These are phyloP conservation scores for Poeciliopsis gracilis DNA, from an alignment of 2,797 vertebrate genomes.

Conservation along the genomic window DNA sequence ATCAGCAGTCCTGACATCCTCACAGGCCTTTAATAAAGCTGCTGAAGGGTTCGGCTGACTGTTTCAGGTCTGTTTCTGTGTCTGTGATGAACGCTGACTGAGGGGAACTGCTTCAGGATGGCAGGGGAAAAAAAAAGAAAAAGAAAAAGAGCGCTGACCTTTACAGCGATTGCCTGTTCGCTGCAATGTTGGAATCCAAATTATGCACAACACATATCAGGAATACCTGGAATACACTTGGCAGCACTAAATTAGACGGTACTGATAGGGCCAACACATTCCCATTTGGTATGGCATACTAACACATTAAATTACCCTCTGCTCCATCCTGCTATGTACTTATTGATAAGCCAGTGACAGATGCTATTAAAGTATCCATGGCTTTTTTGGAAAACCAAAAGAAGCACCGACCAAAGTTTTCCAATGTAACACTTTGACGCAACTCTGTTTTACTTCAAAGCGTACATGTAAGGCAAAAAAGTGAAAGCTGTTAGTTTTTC, in stretches of 20 bases:
- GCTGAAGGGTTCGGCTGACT: conserved; percentile 54
- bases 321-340: conserved; percentile 9
- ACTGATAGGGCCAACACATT: conserved; percentile 30
- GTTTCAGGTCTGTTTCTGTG: conserved; percentile 59
- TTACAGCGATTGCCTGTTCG: conserved; percentile 52
- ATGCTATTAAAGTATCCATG: background rate
- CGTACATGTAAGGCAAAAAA: background rate
- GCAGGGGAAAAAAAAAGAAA: conserved; percentile 15
- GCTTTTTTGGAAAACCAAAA: conserved; percentile 1
- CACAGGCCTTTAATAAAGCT: conserved; percentile 70
- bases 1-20: conserved; percentile 64
- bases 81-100: conserved; percentile 52
- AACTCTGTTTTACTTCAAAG: background rate
- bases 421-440: background rate
- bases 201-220: conserved; percentile 54
- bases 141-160: conserved; percentile 53
- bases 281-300: conserved; percentile 18
- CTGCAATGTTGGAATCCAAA: conserved; percentile 49
- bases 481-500: background rate
- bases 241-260: conserved; percentile 33
- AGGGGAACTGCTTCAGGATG: conserved; percentile 39
- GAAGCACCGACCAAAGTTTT: background rate
- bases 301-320: conserved; percentile 14
- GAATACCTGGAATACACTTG: conserved; percentile 56
- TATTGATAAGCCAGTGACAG: conserved; percentile 1